Conservation (phyloP, 2,113 vertebrate species). For the Macrotus californicus region DNA sequence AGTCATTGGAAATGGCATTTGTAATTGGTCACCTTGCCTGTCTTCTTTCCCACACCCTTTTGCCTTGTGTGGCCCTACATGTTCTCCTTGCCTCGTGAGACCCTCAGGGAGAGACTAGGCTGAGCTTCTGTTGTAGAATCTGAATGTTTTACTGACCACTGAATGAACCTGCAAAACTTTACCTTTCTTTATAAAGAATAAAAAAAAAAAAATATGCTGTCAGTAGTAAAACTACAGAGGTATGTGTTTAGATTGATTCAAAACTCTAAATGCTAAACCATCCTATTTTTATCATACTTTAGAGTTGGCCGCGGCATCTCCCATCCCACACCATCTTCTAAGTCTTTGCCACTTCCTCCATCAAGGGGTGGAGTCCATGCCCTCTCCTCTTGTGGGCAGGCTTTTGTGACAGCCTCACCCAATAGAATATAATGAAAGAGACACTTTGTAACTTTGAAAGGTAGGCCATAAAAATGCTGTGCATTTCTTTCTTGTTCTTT, state of each 20-base stretch:
- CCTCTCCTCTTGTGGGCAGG: not conserved
- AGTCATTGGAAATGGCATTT: not conserved
- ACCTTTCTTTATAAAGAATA: conserved; percentile 22
- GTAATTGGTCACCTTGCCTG: not conserved
- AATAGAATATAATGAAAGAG: not conserved
- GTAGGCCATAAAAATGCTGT: not conserved
- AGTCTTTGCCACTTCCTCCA: not conserved
- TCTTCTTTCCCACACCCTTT: not conserved
- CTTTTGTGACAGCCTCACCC: not conserved
- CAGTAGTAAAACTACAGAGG: not conserved
- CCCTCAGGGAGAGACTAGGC: not conserved
- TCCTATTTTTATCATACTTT: not conserved
- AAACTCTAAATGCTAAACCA: not conserved
- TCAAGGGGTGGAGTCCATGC: not conserved
- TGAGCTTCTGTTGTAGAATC: not conserved
- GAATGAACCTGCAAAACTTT: conserved; percentile 1
- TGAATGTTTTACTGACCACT: not conserved
- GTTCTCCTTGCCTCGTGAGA: not conserved
- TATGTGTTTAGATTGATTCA: not conserved
- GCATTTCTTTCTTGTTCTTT: not conserved
- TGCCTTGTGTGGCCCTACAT: not conserved
- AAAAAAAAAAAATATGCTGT: not conserved
- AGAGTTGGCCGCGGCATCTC: not conserved
- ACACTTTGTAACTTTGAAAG: not conserved
- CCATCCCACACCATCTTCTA: not conserved